Base-by-base conservation (phyloP, 2,797 vertebrate species). In the Brotula barbata region DNA sequence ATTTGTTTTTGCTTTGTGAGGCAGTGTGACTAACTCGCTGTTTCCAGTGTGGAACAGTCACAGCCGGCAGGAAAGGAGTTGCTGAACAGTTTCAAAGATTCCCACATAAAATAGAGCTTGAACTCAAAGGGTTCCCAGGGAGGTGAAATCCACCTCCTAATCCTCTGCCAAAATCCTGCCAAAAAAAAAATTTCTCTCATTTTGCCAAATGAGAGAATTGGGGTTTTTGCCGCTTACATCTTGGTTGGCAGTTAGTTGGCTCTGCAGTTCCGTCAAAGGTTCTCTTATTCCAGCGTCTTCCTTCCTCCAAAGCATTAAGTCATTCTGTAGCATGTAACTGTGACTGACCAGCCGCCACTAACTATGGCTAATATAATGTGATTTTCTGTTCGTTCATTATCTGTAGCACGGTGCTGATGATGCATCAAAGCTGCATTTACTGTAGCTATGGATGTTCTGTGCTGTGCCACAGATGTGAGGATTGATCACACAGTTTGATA, bases 401-500 rank as follows among this genome's bases (percentile, higher is more conserved):
- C 46, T 40, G 39, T 42, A 52, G 56, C 60, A 58, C 31, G 41
- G 31, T 25, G 51, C 79, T 70, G 64, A 77, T 52, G 58, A 61
- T 67, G 46, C 45, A 63, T 57, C 36, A 44, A 53, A 19, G 52
- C 58, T 5, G 28, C 69, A 66, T 75, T 80, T 33, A 7, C 7
- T 4, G 3, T 83, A 53, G 63, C 45, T 69, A 19, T 64, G 63
- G 55, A 71, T 71, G 79, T 72, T 80, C 62, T 78, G 75, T 62
- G 57, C 66, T 44, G 19, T 81, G 77, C 81, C 69, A 77, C 46
- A 52, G 69, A 76, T 85, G 70, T 82, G 70, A 59, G 72, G 44
- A 56, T 70, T 53, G 81, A 83, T 84, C 84, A 82, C 71, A 71
- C 75, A 57, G 73, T 87, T 88, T 86, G 80, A 88, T 79, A 83